Conservation (phyloP, 2,113 vertebrate genomes). For the Pseudopodoces humilis region DNA sequence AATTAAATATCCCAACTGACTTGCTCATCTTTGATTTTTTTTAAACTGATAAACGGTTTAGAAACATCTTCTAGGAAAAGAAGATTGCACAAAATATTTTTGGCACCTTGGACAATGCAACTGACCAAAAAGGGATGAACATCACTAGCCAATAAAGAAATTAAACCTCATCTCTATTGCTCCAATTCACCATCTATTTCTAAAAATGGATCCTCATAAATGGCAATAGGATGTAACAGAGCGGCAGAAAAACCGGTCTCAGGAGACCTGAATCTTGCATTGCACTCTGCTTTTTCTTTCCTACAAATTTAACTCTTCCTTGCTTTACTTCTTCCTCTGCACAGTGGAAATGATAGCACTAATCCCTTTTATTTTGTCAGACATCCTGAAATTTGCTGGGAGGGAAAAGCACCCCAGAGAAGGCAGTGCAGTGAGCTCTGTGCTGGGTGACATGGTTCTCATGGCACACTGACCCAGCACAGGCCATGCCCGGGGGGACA, state of each 20-base stretch:
- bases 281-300: background rate
- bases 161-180: background rate
- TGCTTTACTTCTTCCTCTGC: background rate
- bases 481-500: fast-evolving
- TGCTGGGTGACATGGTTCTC: fast-evolving
- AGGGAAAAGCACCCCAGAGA: background rate
- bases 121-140: background rate
- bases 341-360: background rate
- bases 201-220: background rate
- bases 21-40: background rate
- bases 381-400: background rate
- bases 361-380: background rate
- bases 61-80: background rate
- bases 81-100: background rate
- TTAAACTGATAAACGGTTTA: background rate
- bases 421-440: fast-evolving
- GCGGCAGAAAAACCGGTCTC: background rate
- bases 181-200: background rate
- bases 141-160: background rate
- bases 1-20: background rate
- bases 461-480: background rate
- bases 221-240: background rate
- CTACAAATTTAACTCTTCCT: background rate
- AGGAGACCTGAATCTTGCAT: background rate
- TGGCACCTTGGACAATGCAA: background rate